Evolutionary conservation across 2,113 vertebrate species (phyloP), one percentile per base, ranked within the genome.

Genomic region (Nerophis lumbriciformis): DNA sequence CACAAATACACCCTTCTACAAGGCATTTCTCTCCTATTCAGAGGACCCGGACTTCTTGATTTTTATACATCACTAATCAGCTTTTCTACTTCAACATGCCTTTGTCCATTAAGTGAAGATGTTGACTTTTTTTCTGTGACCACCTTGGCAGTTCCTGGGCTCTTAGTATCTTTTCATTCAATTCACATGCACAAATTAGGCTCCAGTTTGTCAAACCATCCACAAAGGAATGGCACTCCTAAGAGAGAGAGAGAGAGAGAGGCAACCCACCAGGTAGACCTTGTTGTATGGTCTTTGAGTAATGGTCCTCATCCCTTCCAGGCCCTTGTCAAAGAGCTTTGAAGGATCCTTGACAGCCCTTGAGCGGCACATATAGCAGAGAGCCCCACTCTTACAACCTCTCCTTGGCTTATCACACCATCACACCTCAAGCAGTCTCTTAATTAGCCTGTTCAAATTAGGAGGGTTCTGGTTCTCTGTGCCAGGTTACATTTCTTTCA

Each of bases 381-480:
- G 74, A 59, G 8, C 65, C 58, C 72, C 69, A 72, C 76, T 72
- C 77, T 84, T 73, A 57, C 73, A 48, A 68, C 61, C 72, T 57
- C 71, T 75, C 54, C 55, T 74, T 61, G 63, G 52, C 72, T 64
- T 66, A 38, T 79, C 68, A 70, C 64, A 54, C 76, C 72, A 58
- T 47, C 65, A 65, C 49, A 19, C 82, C 71, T 61, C 64, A 75
- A 80, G 78, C 72, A 64, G 59, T 85, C 75, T 77, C 72, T 85
- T 83, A 75, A 88, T 83, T 82, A 83, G 72, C 66, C 77, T 71
- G 58, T 76, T 77, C 75, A 85, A 7, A 88, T 88, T 75, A 82
- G 79, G 65, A 66, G 52, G 44, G 72, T 76, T 77, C 59, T 74
- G 57, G 62, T 75, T 76, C 61, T 79, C 42, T 68, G 50, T 36